These are phyloP conservation scores for Rhinoptilus africanus DNA, from an alignment of 2,113 vertebrate species.

Conservation along the genomic window DNA sequence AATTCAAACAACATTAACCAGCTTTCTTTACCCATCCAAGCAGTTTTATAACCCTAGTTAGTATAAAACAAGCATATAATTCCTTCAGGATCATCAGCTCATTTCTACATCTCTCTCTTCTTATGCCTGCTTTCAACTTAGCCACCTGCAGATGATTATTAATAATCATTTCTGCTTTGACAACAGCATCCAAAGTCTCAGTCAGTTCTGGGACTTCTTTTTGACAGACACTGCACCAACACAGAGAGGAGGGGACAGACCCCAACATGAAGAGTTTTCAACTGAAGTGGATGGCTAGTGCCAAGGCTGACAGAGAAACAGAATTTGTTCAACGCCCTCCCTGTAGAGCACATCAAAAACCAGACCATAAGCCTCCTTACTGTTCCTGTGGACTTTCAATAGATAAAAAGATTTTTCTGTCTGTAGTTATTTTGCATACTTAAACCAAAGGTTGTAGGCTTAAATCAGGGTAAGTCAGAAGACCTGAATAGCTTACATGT, in stretches of 20 bases:
- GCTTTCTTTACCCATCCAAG: neutral
- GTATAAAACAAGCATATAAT: neutral
- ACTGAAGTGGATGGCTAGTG: neutral
- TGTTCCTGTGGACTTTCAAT: neutral
- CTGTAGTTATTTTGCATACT: neutral
- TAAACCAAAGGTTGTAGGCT: neutral
- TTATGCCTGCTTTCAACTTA: neutral
- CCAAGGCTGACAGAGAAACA: neutral
- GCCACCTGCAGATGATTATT: neutral
- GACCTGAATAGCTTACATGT: neutral
- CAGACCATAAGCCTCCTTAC: neutral
- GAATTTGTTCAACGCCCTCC: neutral
- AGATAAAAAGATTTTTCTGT: neutral
- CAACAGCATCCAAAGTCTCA: neutral
- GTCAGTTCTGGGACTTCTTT: neutral
- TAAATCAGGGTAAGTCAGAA: neutral
- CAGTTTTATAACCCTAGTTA: neutral
- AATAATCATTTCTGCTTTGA: neutral
- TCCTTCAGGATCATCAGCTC: neutral
- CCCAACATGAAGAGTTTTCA: neutral
- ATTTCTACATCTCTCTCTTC: neutral
- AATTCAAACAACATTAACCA: neutral
- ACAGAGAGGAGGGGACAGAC: neutral
- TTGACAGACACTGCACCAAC: neutral
- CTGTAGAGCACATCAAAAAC: neutral